Base-by-base conservation (phyloP, 1,140 invertebrate species). In the Orussus abietinus region DNA sequence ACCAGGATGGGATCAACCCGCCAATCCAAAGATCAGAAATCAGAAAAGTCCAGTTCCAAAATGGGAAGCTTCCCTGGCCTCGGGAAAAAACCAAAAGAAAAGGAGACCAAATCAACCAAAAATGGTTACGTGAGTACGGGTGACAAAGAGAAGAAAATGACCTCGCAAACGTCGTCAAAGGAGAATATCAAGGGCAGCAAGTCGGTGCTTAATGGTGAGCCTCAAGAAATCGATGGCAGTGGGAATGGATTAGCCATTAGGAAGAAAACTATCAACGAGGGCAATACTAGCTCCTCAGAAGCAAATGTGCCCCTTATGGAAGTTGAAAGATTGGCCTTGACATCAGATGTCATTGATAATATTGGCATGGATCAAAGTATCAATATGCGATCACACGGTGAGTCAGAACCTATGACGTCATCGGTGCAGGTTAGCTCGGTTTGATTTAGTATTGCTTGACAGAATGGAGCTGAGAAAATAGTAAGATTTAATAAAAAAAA, bases 381-480 rank as follows among this genome's bases (percentile, higher is more conserved):
- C 25, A 63, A 53, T 38, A 45, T 66, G 49, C 56, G 51, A 40
- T 31, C 47, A 6, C 54, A 55, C 38, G 66, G 62, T 32, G 66
- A 71, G 33, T 42, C 62, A 15, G 66, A 71, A 33, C 41, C 57
- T 2, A 28, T 64, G n/a, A 45, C 42, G 38, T 58, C 63, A 13
- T 65, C 66, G 20, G 63, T 69, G 21, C 68, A 69, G 48, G 64
- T 71, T 32, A 68, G 66, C 25, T 66, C 66, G 18, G 64, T 71
- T 53, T 68, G 59, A 64, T 22, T n/a, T n/a, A n/a, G n/a, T n/a
- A n/a, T n/a, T n/a, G n/a, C n/a, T n/a, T n/a, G n/a, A n/a, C n/a
- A n/a, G n/a, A n/a, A n/a, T n/a, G n/a, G n/a, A n/a, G n/a, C n/a
- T n/a, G n/a, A n/a, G n/a, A n/a, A n/a, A n/a, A n/a, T n/a, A n/a